Evolutionary conservation across 2,888 invertebrate species (phyloP), one percentile per base, ranked within the genome.

Genomic region (Mimumesa dahlbomi): DNA sequence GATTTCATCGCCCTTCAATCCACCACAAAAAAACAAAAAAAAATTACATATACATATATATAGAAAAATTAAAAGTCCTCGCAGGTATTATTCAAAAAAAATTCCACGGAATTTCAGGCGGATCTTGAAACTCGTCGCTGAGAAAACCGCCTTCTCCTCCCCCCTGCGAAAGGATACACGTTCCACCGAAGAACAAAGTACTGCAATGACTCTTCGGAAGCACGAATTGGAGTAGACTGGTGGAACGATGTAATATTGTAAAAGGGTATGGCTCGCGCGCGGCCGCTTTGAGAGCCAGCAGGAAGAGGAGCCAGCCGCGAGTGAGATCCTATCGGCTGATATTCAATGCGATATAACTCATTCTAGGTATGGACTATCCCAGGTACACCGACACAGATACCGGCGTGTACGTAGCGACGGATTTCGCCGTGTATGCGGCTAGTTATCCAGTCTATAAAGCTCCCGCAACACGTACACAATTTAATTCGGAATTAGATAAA

Each of bases 261-360:
- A 69, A 69, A 69, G 71, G 71, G 69, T 72, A 72, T 63, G 71
- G 69, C 71, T 72, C 58, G 64, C 67, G 63, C 63, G 73, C 73
- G 73, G 76, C 34, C 42, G 56, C 76, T 76, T 73, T 69, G 62
- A 67, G 71, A 68, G 43, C 43, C 36, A 40, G 52, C 68, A 72
- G 72, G 69, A 73, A 73, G 72, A 69, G 72, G 48, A 65, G 65
- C 34, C 61, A 61, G 43, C 57, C 54, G 58, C 74, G 58, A 66
- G 73, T 62, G 61, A 77, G 77, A 77, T 77, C 70, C 77, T 77
- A 77, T 77, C 77, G 66, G 77, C 52, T 77, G 77, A 77, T 77
- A 70, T 77, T 77, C 73, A 77, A 77, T 77, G 77, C 67, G 75
- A 71, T 72, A 75, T 75, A 75, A 75, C 75, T 75, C 75, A 75